Evolutionary conservation across 2,888 invertebrate genomes (phyloP).

Genomic region (Oasisia sp.): DNA sequence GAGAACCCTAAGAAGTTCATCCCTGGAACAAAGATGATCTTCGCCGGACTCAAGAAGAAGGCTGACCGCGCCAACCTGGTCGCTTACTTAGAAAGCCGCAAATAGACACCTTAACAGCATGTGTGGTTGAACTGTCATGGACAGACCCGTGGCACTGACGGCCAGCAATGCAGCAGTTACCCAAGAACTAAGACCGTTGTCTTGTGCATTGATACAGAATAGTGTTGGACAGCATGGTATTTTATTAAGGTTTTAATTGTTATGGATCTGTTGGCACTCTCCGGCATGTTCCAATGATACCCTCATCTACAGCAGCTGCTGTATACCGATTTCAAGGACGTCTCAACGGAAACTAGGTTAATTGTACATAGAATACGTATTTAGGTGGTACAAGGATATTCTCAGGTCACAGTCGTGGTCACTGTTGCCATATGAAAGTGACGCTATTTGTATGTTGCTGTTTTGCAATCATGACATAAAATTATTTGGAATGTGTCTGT

Average conservation of each 20-base stretch:
- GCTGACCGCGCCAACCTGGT: conserved; percentile 94
- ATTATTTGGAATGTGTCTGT: background rate
- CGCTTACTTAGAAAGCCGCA: conserved; percentile 81
- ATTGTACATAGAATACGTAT: background rate
- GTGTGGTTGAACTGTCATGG: background rate
- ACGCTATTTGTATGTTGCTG: background rate
- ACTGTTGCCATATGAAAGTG: conserved; percentile 12
- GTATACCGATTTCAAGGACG: background rate
- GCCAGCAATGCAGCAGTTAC: background rate
- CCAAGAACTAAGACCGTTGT: background rate
- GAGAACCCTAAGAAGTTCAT: conserved; percentile 99
- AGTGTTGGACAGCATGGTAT: background rate
- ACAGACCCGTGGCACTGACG: background rate
- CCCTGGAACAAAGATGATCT: conserved; percentile 99
- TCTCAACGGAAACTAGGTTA: background rate
- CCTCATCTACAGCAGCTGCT: background rate
- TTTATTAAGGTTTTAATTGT: background rate
- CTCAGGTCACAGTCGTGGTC: background rate
- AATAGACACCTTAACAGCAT: conserved; percentile 49
- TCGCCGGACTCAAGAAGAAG: conserved; percentile 95
- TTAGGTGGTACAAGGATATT: conserved; percentile 3
- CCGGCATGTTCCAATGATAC: background rate
- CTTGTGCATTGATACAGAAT: conserved; percentile 11
- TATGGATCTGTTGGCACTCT: background rate
- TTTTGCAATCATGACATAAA: conserved; percentile 17